Percentiles rank a stretch among this genome's conserved stretches.
These are phyloP conservation scores for Cantharis flavilabris DNA, from an alignment of 2,888 invertebrate genomes.

Conservation along the genomic window DNA sequence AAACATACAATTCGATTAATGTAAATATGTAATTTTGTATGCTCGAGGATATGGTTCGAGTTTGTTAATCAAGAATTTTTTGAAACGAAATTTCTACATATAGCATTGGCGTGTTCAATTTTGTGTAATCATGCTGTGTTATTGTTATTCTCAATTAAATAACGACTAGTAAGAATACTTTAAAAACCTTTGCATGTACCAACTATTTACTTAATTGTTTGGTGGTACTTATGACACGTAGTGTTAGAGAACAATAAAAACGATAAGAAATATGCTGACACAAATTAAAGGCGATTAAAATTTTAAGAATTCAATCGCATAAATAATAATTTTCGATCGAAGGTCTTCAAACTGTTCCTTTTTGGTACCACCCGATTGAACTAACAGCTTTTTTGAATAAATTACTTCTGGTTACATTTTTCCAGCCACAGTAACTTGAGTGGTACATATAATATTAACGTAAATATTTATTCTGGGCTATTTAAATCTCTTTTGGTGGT, in stretches of 20 bases:
- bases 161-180: background rate
- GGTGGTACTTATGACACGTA: background rate
- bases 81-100: background rate
- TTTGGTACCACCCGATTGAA: too few relatives aligned
- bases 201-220: background rate
- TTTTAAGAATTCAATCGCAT: background rate
- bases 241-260: background rate
- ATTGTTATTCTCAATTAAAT: background rate
- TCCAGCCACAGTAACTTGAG: too few relatives aligned
- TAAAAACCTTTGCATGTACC: background rate
- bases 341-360: background rate
- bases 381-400: too few relatives aligned
- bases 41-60: background rate
- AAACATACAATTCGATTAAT: background rate
- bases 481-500: too few relatives aligned
- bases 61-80: background rate
- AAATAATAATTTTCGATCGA: background rate
- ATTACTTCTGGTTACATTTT: too few relatives aligned
- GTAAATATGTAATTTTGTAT: background rate
- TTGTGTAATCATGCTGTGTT: background rate
- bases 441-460: too few relatives aligned
- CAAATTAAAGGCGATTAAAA: background rate
- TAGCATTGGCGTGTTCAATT: background rate
- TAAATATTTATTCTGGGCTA: too few relatives aligned
- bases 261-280: background rate